phyloP scores from a whole-genome alignment of 1,140 invertebrate genomes.

The Bombyx mandarina region DNA sequence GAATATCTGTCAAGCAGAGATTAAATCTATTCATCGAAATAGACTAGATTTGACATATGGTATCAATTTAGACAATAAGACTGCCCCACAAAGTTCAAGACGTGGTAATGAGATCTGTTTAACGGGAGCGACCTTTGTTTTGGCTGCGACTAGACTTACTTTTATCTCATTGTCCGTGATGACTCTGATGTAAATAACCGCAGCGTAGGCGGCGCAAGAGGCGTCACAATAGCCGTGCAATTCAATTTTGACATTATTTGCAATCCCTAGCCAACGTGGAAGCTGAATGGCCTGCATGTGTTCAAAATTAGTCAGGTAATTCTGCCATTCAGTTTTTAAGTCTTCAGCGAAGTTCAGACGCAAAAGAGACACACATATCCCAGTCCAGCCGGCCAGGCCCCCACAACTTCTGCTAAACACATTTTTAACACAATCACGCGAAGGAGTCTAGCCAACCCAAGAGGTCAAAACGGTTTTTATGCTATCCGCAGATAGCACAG shows the following conservation, averaged over 20 bases:
- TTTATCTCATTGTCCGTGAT: constrained; percentile 7
- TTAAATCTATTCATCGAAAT: too few relatives aligned
- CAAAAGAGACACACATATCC: constrained; percentile 45
- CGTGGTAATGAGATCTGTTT: constrained; percentile 13
- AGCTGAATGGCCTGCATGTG: constrained; percentile 9
- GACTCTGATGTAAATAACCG: constrained; percentile 27
- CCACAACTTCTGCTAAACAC: constrained; percentile 62
- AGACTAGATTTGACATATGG: background rate
- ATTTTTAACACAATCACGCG: constrained; percentile 50
- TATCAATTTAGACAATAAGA: background rate
- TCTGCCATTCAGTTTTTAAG: constrained; percentile 21
- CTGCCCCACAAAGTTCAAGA: constrained; percentile 3
- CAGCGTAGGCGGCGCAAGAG: constrained; percentile 25
- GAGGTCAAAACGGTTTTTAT: constrained; percentile 41
- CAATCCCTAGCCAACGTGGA: constrained; percentile 8
- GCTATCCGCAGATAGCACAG: constrained; percentile 15
- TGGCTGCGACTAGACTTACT: constrained; percentile 13
- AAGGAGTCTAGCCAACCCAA: constrained; percentile 50
- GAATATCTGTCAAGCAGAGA: background rate
- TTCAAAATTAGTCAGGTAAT: constrained; percentile 3
- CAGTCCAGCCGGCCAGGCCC: constrained; percentile 32
- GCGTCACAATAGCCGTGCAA: constrained; percentile 29
- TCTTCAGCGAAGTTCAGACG: constrained; percentile 15
- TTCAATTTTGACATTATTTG: constrained; percentile 1
- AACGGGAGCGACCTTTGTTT: constrained; percentile 37